Percentiles rank a stretch among this genome's conserved stretches.
Conservation (phyloP, 1,140 invertebrate genomes). For the Drosophila pruinosa region DNA sequence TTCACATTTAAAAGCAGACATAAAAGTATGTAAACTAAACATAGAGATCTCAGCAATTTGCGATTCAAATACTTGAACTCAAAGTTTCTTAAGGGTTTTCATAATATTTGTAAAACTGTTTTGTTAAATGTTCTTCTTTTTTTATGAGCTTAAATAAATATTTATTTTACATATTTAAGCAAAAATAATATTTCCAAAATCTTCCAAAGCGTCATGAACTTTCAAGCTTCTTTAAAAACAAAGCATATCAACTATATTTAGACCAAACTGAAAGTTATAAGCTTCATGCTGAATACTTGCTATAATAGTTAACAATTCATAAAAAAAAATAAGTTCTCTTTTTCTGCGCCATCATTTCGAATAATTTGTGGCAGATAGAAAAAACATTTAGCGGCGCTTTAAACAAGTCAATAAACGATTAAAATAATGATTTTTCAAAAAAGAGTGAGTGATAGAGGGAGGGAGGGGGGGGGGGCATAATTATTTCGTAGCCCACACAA, state of each 20-base stretch:
- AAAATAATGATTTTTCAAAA: conserved; percentile 79
- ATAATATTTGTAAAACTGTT: no score
- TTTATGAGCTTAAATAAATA: not conserved
- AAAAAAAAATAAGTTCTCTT: not conserved
- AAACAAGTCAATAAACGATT: conserved; percentile 82
- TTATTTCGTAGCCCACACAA: conserved; percentile 47
- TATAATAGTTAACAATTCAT: conserved; percentile 12
- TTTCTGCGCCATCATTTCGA: conserved; percentile 76
- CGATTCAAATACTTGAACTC: not conserved
- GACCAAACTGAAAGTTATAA: conserved; percentile 9
- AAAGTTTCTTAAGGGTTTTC: no score
- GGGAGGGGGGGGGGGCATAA: no score
- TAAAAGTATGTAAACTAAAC: not conserved
- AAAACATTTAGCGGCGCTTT: conserved; percentile 67
- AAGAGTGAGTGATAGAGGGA: not conserved
- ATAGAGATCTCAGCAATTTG: not conserved
- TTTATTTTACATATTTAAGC: not conserved
- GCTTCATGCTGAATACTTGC: not conserved
- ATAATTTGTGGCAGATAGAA: conserved; percentile 70
- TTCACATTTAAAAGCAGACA: not conserved
- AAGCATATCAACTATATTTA: not conserved
- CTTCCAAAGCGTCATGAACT: not conserved
- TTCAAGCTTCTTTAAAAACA: not conserved
- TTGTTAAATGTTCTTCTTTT: no score
- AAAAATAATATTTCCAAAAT: not conserved